Evolutionary conservation across 2,888 invertebrate genomes (phyloP), one percentile per base, ranked within the genome.

Genomic region (Campoplex capitator): DNA sequence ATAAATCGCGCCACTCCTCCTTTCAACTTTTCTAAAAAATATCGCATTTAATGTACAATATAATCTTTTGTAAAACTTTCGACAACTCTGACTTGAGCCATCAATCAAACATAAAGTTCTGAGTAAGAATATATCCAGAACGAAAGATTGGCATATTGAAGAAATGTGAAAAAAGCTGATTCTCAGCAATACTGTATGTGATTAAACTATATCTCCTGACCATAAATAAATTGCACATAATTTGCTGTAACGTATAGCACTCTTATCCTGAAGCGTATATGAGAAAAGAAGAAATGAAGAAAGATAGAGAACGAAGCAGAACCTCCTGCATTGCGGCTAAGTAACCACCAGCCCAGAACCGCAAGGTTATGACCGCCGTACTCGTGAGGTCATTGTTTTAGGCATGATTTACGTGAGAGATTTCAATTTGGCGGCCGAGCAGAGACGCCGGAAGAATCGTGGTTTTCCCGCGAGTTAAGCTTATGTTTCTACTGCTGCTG

Each of bases 311-410:
- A 70, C 32, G 74, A 54, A 83, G 28, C 73, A 88, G 54, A 90
- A 89, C 84, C 88, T 91, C 91, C 93, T 91, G 92, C 92, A 93
- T 91, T 93, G 93, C 92, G 92, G 91, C 91, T 92, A 92, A 93
- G 92, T 92, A 93, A 89, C 90, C 89, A 88, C 91, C 89, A 91
- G 91, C 91, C 90, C 91, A 90, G 90, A 91, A 91, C 90, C 91
- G 88, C 87, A 89, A 85, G 84, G 87, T 88, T 90, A 88, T 54
- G 56, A 56, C 62, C 76, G 23, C 16, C 38, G n/a, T 56, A 70
- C 71, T 28, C 16, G 62, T 51, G 82, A 87, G 88, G 78, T 91
- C 89, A 91, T 91, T 91, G 90, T 90, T 90, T 87, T 90, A 88
- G 88, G 87, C 90, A 90, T 91, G 92, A 92, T 93, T 93, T 92